A percentile compares a stretch with the other conserved stretches of the same genome.
These are phyloP conservation scores for Conus ventricosus DNA, from an alignment of 1,140 invertebrate genomes.

Conservation along the genomic window DNA sequence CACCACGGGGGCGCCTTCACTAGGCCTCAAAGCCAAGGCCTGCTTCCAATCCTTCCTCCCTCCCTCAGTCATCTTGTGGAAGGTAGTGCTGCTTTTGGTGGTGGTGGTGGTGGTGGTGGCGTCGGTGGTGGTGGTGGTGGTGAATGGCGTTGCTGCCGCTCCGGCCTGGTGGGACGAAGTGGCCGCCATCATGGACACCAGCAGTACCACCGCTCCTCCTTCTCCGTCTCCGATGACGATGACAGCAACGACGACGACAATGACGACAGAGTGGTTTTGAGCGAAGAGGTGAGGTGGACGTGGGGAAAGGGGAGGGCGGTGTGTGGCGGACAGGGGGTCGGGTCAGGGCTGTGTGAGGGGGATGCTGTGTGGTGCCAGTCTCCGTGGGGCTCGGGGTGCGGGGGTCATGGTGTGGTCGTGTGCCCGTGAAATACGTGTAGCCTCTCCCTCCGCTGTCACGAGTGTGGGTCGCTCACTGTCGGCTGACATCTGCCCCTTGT, in stretches of 20 bases:
- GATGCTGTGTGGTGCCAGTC: not conserved
- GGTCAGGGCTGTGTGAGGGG: not conserved
- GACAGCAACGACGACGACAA: not conserved
- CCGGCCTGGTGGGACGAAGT: slow-evolving; percentile 1
- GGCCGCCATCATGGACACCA: not conserved
- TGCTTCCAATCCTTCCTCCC: too few species aligned
- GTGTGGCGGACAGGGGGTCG: not conserved
- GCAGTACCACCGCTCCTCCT: not conserved
- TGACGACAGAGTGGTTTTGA: not conserved
- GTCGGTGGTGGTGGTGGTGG: not conserved
- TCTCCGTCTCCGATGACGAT: not conserved
- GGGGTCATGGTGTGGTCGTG: too few species aligned
- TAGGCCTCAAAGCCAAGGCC: too few species aligned
- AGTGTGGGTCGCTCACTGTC: not conserved
- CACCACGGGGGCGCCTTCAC: too few species aligned
- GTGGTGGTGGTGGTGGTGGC: not conserved
- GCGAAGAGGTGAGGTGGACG: not conserved
- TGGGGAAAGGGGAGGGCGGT: not conserved
- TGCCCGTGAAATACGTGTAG: too few species aligned
- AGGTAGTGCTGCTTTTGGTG: too few species aligned
- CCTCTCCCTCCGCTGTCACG: not conserved
- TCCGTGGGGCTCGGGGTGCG: too few species aligned
- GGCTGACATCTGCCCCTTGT: not conserved
- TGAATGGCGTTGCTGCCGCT: slow-evolving; percentile 3
- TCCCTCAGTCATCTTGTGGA: too few species aligned